phyloP scores from a whole-genome alignment of 1,140 invertebrate species.

The Phenacoccus solenopsis region DNA sequence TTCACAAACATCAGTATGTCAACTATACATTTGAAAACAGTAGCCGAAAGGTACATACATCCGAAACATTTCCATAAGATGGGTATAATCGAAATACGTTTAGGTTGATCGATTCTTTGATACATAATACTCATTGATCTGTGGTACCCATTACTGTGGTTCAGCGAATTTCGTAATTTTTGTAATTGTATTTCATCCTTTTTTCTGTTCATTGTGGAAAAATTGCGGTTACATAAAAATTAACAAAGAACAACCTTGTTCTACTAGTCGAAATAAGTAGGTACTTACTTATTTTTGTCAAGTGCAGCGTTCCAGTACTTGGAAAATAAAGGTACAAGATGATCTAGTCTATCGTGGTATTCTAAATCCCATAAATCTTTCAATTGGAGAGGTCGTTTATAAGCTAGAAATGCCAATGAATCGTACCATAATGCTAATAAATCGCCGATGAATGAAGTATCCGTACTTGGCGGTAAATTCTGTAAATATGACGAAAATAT shows the following conservation, averaged over 20 bases:
- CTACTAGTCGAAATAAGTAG: neutral
- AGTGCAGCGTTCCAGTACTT: constrained; percentile 59
- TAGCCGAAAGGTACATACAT: constrained; percentile 65
- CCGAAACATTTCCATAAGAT: constrained; percentile 68
- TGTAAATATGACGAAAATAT: constrained; percentile 36
- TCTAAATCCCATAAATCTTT: constrained; percentile 83
- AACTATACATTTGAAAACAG: constrained; percentile 62
- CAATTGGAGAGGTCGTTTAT: constrained; percentile 61
- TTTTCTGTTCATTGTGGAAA: neutral
- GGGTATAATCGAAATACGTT: constrained; percentile 56
- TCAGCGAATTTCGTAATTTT: neutral
- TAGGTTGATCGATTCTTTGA: constrained; percentile 15
- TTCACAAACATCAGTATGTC: constrained; percentile 78
- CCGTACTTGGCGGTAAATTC: constrained; percentile 74
- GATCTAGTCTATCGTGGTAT: constrained; percentile 60
- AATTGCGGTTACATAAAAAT: too few relatives aligned
- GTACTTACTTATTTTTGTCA: neutral
- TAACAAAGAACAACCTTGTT: too few relatives aligned
- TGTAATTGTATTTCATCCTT: neutral
- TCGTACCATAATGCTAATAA: constrained; percentile 90
- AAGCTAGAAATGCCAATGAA: constrained; percentile 64
- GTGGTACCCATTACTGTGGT: neutral
- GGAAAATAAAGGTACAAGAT: constrained; percentile 71
- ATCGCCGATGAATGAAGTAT: constrained; percentile 72
- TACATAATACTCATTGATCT: neutral